phyloP scores from a whole-genome alignment of 2,113 vertebrate species.

The Pimephales promelas region DNA sequence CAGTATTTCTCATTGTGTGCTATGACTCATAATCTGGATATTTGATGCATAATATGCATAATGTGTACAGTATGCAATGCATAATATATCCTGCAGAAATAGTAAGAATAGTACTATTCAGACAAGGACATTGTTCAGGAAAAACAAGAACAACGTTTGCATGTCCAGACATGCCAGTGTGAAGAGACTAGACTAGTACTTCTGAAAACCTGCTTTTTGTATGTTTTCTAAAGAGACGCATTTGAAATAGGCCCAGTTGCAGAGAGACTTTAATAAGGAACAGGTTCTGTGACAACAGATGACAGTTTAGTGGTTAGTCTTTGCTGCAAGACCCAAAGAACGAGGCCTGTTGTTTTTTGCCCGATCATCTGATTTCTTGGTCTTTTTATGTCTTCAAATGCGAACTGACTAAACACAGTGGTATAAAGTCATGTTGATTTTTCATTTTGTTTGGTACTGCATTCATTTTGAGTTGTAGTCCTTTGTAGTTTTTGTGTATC shows the following conservation, averaged over 20 bases:
- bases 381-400: neutral
- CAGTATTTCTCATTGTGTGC: neutral
- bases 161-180: slow-evolving; percentile 32
- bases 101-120: neutral
- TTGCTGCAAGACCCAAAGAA: slow-evolving; percentile 41
- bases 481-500: neutral
- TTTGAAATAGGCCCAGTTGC: neutral
- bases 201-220: neutral
- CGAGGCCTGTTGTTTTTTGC: neutral
- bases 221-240: neutral
- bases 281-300: neutral
- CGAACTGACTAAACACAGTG: neutral
- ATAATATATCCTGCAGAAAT: neutral
- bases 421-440: neutral
- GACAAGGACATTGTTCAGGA: slow-evolving; percentile 24
- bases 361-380: neutral
- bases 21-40: neutral
- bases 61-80: too few relatives aligned
- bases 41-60: too few relatives aligned
- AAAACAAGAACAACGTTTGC: slow-evolving; percentile 39
- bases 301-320: slow-evolving; percentile 17
- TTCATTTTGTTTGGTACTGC: neutral
- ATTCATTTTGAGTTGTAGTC: neutral
- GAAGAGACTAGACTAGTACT: neutral
- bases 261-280: neutral